A percentile compares a stretch with the other conserved stretches of the same genome.
Evolutionary conservation across 2,888 invertebrate species (phyloP).

Genomic region (Lysandra coridon): DNA sequence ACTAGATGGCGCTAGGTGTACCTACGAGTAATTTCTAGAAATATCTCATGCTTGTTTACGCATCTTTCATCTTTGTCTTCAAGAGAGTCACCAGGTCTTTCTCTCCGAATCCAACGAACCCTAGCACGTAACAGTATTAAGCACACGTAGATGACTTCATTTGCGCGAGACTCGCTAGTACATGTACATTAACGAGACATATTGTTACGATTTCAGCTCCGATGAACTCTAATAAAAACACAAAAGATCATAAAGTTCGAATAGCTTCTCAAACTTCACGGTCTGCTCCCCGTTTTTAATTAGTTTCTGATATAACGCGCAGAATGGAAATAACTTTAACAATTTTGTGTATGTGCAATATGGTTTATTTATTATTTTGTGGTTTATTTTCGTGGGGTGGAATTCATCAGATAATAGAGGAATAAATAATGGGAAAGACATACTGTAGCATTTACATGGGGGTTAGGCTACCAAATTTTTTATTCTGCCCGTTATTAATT

Average conservation of each 20-base stretch:
- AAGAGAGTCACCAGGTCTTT: too few species aligned
- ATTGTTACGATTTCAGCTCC: conserved; percentile 10
- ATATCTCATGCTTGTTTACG: too few species aligned
- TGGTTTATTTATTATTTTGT: background rate
- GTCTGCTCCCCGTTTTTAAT: conserved; percentile 12
- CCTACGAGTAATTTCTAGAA: too few species aligned
- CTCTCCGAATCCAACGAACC: too few species aligned
- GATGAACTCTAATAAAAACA: conserved; percentile 20
- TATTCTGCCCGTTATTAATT: too few species aligned
- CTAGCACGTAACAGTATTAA: background rate
- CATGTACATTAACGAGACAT: conserved; percentile 9
- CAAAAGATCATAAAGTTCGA: conserved; percentile 26
- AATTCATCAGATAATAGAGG: background rate
- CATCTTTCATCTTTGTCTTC: too few species aligned
- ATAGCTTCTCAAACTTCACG: conserved; percentile 26
- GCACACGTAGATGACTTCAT: background rate
- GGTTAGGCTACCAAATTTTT: too few species aligned
- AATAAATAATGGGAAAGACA: background rate
- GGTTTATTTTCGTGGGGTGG: background rate
- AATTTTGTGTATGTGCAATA: conserved; percentile 14
- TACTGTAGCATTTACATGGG: too few species aligned
- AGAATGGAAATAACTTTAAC: conserved; percentile 20
- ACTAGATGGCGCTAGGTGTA: too few species aligned
- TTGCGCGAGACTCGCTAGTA: background rate
- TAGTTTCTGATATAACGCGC: conserved; percentile 23